Base-by-base conservation (phyloP, 2,888 invertebrate genomes). In the Thalpophila matura region DNA sequence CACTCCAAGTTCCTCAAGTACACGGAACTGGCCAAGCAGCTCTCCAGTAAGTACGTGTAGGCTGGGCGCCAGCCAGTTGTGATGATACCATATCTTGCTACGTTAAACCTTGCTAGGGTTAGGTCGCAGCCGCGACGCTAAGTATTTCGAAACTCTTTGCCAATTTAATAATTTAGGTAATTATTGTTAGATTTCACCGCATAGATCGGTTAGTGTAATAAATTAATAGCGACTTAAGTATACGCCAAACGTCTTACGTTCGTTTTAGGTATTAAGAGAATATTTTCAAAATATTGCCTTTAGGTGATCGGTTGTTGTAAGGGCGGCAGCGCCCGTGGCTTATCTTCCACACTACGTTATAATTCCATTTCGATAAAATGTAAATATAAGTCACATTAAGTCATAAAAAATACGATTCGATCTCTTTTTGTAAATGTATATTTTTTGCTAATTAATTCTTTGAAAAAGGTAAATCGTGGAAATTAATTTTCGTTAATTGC, bases 1-100 rank as follows among this genome's bases (percentile, higher is more conserved):
- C 98, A 99, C 95, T 98, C 99, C 83, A 99, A 99, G 96, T 99
- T 99, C 96, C 97, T 99, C 83, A 99, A 99, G 96, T 99, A 99
- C 95, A 99, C 99, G 89, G 99, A 99, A 95, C 97, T 99, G 95
- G 99, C 99, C 87, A 99, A 99, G 95, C 99, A 99, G 95, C 96
- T 99, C 91, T 99, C 99, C 90, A 99, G 98, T 95, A 99, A 99
- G 96, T 99, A 98, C 96, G 98, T 98, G 96, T 98, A 97, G 96
- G 87, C 80, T 82, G 86, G 73, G 77, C 91, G 77, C 74, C 85
- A 84, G 89, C 88, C 87, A 83, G 87, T 90, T 96, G 97, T 97
- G 97, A 97, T 97, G 96, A 96, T 96, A 97, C 96, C 97, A 97
- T 97, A 97, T 97, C 97, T 96, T 95, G 96, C 96, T 96, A 96